phyloP scores from a whole-genome alignment of 2,888 invertebrate species.

The Hermaeophaga mercurialis region DNA sequence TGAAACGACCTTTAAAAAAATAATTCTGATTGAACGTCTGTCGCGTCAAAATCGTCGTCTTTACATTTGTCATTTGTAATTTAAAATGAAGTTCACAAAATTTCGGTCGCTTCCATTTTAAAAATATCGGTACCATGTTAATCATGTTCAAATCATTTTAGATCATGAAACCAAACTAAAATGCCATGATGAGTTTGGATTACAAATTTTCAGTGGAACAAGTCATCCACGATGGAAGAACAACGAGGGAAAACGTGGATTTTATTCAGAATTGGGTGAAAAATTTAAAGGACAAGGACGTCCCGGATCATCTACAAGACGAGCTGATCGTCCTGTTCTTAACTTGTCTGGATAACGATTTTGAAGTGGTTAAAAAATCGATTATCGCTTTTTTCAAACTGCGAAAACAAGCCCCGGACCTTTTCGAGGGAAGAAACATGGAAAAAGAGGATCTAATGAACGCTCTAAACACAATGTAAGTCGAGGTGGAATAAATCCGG shows the following conservation, averaged over 20 bases:
- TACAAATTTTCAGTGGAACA: slow-evolving; percentile 43
- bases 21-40: no score
- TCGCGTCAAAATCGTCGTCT: no score
- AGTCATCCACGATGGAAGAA: slow-evolving; percentile 42
- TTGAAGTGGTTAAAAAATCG: slow-evolving; percentile 65
- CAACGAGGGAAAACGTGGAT: slow-evolving; percentile 35
- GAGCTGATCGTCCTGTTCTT: slow-evolving; percentile 69
- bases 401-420: slow-evolving; percentile 65
- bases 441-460: slow-evolving; percentile 14
- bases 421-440: slow-evolving; percentile 65
- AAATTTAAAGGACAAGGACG: slow-evolving; percentile 50
- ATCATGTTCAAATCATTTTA: neutral
- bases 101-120: neutral
- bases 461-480: slow-evolving; percentile 29
- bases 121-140: neutral
- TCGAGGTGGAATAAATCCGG: no score
- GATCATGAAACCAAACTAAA: neutral
- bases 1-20: no score
- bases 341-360: slow-evolving; percentile 67
- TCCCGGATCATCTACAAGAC: slow-evolving; percentile 53
- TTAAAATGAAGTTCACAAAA: neutral
- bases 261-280: slow-evolving; percentile 36
- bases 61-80: no score
- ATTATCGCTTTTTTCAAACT: slow-evolving; percentile 67
- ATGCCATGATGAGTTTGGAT: slow-evolving; percentile 20